phyloP scores from a whole-genome alignment of 2,888 invertebrate genomes.

The Hemaris fuciformis region DNA sequence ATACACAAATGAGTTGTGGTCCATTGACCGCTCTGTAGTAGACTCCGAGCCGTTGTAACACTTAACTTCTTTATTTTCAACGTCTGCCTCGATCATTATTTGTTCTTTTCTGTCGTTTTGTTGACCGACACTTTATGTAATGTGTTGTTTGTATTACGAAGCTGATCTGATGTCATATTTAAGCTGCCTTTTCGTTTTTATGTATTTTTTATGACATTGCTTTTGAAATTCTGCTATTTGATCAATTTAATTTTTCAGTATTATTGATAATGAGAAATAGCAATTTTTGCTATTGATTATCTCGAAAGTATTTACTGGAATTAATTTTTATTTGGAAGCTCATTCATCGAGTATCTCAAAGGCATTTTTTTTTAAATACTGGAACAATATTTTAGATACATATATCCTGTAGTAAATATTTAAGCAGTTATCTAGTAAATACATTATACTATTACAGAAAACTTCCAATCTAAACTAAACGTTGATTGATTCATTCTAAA shows the following conservation, averaged over 20 bases:
- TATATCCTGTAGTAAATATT: no score
- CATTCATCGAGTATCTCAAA: no score
- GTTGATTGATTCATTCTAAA: not conserved
- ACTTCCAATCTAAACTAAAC: not conserved
- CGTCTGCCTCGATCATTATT: not conserved
- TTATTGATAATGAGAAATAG: no score
- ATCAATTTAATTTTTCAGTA: not conserved
- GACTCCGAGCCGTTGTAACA: slow-evolving; percentile 2
- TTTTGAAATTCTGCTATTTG: not conserved
- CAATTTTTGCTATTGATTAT: no score
- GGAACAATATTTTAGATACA: no score
- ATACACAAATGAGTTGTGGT: slow-evolving; percentile 33
- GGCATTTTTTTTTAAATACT: no score
- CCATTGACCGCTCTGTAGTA: slow-evolving; percentile 35
- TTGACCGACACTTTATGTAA: not conserved
- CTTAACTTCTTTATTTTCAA: slow-evolving; percentile 30
- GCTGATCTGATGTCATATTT: not conserved
- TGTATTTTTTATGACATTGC: not conserved
- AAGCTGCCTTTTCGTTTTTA: not conserved
- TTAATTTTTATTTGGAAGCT: no score
- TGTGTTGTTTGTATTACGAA: not conserved
- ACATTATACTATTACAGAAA: no score
- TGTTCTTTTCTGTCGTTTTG: not conserved
- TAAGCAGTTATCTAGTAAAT: no score
- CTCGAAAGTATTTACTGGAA: no score